Evolutionary conservation across 2,797 vertebrate species (phyloP), one percentile per base, ranked within the genome.

Genomic region (Tenualosa thibaudeaui): DNA sequence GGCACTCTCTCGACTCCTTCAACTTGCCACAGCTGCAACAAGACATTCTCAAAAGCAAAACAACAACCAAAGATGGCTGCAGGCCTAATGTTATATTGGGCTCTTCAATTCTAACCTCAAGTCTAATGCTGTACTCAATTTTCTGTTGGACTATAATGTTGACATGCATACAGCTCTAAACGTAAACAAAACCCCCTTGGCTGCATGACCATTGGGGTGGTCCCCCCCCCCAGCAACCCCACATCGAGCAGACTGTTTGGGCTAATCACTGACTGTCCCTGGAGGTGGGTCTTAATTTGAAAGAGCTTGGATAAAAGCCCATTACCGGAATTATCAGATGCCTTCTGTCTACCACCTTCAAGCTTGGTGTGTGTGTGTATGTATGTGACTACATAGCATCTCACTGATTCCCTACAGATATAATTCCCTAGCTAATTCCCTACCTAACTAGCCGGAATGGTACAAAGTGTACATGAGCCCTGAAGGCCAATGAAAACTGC

Each of bases 311-410:
- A 78, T 78, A 46, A 46, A 78, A 78, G 83, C 85, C 50, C 65
- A 84, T 86, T 84, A 86, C 56, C 56, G 9, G 37, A 50, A 82
- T 46, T 75, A 81, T 78, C 83, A 49, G 81, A 75, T 78, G 81
- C 83, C 51, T 71, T 84, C 83, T 83, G 68, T 83, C 49, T 24
- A 54, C 56, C 46, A 58, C 50, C 81, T 84, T n/a, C 37, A 78
- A 78, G 71, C 17, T 46, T 15, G 3, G 15, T 54, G 54, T 22
- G 54, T 22, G 17, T 56, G 54, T 56, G 15, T 56, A 6, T 56
- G 50, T 51, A 7, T 9, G 0, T 51, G 50, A 40, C 71, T 46
- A 31, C 26, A 68, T 5, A 31, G 26, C 24, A 68, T 31, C 12
- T 31, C 62, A 31, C 58, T 60, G 1, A 78, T 22, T 19, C 71